Percentiles rank a stretch among this genome's conserved stretches.
phyloP scores from a whole-genome alignment of 2,113 vertebrate species.

The Ursus arctos region DNA sequence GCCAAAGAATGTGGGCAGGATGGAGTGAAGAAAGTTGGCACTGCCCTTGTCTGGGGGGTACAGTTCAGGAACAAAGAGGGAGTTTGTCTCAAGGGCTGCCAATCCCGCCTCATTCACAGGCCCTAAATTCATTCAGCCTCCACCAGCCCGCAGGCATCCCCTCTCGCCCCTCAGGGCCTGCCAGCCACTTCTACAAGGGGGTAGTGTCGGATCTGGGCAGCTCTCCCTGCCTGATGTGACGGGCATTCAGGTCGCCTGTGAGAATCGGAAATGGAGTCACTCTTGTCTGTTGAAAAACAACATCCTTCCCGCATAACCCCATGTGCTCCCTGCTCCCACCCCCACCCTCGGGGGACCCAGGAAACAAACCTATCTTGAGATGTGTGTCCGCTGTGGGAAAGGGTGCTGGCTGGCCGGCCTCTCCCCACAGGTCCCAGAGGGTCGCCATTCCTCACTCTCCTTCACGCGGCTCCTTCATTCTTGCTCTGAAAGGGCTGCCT shows the following conservation, averaged over 20 bases:
- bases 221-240: conserved; percentile 72
- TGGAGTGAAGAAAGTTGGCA: conserved; percentile 59
- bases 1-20: conserved; percentile 39
- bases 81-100: conserved; percentile 73
- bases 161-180: background rate
- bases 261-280: conserved; percentile 77
- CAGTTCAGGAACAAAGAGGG: conserved; percentile 67
- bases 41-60: conserved; percentile 53
- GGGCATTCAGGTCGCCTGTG: conserved; percentile 79
- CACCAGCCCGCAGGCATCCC: conserved; percentile 12
- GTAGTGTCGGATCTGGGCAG: conserved; percentile 82
- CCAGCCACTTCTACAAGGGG: conserved; percentile 75
- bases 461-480: background rate
- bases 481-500: background rate
- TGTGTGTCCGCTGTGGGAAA: background rate
- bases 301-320: background rate
- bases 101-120: conserved; percentile 68
- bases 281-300: conserved; percentile 64
- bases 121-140: conserved; percentile 69
- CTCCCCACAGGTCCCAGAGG: background rate
- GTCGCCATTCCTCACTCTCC: background rate
- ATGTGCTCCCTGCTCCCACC: background rate
- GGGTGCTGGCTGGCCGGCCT: background rate
- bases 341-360: background rate
- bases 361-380: background rate